A percentile compares a stretch with the other conserved stretches of the same genome.
phyloP scores from a whole-genome alignment of 1,140 invertebrate genomes.

The Drosophila serrata region DNA sequence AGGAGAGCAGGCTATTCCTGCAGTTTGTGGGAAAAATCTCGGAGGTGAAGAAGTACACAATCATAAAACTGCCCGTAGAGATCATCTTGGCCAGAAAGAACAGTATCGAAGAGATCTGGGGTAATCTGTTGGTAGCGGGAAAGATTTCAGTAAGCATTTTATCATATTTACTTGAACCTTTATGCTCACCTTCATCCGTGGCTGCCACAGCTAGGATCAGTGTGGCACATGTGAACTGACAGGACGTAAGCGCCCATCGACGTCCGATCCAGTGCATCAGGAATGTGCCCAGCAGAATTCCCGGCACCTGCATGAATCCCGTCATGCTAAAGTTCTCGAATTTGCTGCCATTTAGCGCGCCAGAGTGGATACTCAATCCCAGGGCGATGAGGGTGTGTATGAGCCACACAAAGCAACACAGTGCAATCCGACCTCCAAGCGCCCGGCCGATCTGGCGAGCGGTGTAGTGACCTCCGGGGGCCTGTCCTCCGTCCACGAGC shows the following conservation, averaged over 20 bases:
- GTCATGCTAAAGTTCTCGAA: constrained; percentile 90
- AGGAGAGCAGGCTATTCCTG: constrained; percentile 88
- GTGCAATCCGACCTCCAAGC: constrained; percentile 87
- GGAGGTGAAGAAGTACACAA: constrained; percentile 89
- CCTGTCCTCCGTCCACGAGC: constrained; percentile 34
- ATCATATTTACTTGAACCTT: neutral
- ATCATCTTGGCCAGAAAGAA: constrained; percentile 90
- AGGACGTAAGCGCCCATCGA: constrained; percentile 84
- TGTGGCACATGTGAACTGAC: constrained; percentile 86
- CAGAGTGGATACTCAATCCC: constrained; percentile 92
- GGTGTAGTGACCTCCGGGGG: constrained; percentile 81
- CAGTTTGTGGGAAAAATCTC: constrained; percentile 90
- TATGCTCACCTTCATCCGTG: constrained; percentile 41
- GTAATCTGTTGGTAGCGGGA: constrained; percentile 33
- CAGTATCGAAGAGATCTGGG: constrained; percentile 85
- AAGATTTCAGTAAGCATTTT: too few relatives aligned
- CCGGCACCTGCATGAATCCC: constrained; percentile 90
- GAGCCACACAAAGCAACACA: constrained; percentile 90
- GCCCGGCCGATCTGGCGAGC: constrained; percentile 81
- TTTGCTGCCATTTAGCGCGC: constrained; percentile 89
- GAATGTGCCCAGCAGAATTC: constrained; percentile 88
- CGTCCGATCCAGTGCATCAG: constrained; percentile 88
- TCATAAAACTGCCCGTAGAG: constrained; percentile 89
- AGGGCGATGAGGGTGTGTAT: constrained; percentile 91
- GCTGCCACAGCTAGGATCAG: constrained; percentile 63